These are phyloP conservation scores for Exaiptasia diaphana DNA, from an alignment of 64 coral and sea anemone species.

Conservation along the genomic window DNA sequence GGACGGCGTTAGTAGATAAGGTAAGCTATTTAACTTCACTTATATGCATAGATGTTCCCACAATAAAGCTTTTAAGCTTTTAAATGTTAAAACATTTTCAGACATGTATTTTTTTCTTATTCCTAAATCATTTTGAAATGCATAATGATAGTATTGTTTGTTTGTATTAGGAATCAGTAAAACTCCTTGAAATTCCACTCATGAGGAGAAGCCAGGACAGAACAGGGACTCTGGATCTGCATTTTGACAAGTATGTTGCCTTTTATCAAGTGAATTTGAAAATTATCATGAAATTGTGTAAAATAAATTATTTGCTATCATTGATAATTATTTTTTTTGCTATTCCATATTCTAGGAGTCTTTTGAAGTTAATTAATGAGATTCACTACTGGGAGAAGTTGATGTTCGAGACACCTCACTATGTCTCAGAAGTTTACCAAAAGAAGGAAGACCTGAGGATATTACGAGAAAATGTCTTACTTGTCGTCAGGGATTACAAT, in stretches of 20 bases:
- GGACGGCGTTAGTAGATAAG: constrained; percentile 91
- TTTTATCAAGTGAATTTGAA: background rate
- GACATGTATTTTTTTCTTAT: too few relatives aligned
- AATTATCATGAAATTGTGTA: too few relatives aligned
- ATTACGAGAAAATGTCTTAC: constrained; percentile 90
- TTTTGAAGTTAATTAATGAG: constrained; percentile 91
- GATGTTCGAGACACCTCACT: constrained; percentile 99
- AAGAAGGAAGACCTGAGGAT: constrained; percentile 98
- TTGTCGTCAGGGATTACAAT: constrained; percentile 98
- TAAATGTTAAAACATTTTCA: too few relatives aligned
- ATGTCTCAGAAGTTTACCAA: constrained; percentile 90
- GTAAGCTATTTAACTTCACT: background rate
- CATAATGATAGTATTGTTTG: background rate
- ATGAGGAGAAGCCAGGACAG: constrained; percentile 87
- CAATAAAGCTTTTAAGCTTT: too few relatives aligned
- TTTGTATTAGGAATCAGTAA: constrained; percentile 54
- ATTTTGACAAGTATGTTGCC: constrained; percentile 93
- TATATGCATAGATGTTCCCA: too few relatives aligned
- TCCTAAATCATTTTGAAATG: too few relatives aligned
- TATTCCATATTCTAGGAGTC: constrained; percentile 16
- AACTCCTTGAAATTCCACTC: constrained; percentile 86
- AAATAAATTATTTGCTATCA: background rate
- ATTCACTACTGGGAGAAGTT: constrained; percentile 96
- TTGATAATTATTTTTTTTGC: background rate
- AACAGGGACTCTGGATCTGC: constrained; percentile 91